These are phyloP conservation scores for Columba guinea DNA, from an alignment of 2,797 vertebrate genomes.

Conservation along the genomic window DNA sequence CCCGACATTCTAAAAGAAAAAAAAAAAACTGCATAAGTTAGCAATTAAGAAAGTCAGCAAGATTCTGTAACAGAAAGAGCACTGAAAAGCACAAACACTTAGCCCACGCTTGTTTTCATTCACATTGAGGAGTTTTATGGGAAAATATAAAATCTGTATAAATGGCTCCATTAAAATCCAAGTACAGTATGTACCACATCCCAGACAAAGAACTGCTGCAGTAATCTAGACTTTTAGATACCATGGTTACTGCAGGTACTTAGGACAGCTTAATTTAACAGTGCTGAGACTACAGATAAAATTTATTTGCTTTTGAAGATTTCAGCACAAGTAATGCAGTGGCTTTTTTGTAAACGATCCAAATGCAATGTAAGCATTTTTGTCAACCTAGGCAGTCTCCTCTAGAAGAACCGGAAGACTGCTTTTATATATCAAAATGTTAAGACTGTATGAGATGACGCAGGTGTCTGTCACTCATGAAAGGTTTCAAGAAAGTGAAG, in stretches of 20 bases:
- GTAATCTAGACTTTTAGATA: slow-evolving; percentile 26
- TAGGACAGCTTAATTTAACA: slow-evolving; percentile 34
- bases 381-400: not conserved
- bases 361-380: not conserved
- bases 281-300: not conserved
- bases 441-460: not conserved
- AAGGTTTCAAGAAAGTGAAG: slow-evolving; percentile 40
- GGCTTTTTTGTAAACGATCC: not conserved
- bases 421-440: slow-evolving; percentile 10
- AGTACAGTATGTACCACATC: slow-evolving; percentile 49
- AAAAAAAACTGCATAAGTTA: slow-evolving; percentile 44
- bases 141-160: slow-evolving; percentile 40
- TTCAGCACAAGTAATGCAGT: not conserved
- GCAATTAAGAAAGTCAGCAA: slow-evolving; percentile 48
- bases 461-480: slow-evolving; percentile 23
- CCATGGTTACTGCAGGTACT: slow-evolving; percentile 58
- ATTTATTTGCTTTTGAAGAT: slow-evolving; percentile 9
- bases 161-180: slow-evolving; percentile 31
- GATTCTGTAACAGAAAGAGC: slow-evolving; percentile 39
- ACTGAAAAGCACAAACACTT: slow-evolving; percentile 49
- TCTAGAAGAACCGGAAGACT: not conserved
- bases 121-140: slow-evolving; percentile 51
- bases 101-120: slow-evolving; percentile 50
- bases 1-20: slow-evolving; percentile 89
- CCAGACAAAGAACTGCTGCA: slow-evolving; percentile 42